Conservation (phyloP, 2,797 vertebrate genomes). For the Gobionotothen gibberifrons region DNA sequence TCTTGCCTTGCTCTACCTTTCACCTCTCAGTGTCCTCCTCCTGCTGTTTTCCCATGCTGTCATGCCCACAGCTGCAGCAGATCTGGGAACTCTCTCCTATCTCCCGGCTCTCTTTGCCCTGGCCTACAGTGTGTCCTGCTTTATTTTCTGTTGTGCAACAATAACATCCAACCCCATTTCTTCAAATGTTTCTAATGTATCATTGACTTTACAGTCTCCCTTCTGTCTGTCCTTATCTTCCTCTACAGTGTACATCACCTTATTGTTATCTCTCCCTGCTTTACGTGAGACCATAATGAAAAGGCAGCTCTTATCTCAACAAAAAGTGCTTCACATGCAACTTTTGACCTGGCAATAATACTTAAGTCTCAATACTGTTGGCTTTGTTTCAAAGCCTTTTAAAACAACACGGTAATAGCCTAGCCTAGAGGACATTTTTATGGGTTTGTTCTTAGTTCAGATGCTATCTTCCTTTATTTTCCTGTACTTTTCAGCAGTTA, state of each 20-base stretch:
- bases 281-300: conserved; percentile 42
- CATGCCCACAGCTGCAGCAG: conserved; percentile 70
- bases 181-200: conserved; percentile 30
- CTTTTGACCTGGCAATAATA: conserved; percentile 62
- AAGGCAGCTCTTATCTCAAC: conserved; percentile 46
- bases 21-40: conserved; percentile 12
- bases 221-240: conserved; percentile 32
- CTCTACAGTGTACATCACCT: conserved; percentile 37
- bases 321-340: conserved; percentile 58
- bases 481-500: conserved; percentile 82
- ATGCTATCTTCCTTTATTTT: conserved; percentile 81
- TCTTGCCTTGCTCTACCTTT: conserved; percentile 24
- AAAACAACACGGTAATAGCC: conserved; percentile 69
- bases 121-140: neutral
- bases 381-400: conserved; percentile 64
- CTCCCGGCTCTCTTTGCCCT: conserved; percentile 28
- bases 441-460: conserved; percentile 79
- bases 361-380: conserved; percentile 56
- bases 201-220: conserved; percentile 18
- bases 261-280: conserved; percentile 42
- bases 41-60: conserved; percentile 73
- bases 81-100: conserved; percentile 49
- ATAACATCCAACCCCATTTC: conserved; percentile 23
- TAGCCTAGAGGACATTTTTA: conserved; percentile 63
- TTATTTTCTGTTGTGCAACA: neutral